Base-by-base conservation (phyloP, 2,888 invertebrate species). In the Pachymerium ferrugineum region DNA sequence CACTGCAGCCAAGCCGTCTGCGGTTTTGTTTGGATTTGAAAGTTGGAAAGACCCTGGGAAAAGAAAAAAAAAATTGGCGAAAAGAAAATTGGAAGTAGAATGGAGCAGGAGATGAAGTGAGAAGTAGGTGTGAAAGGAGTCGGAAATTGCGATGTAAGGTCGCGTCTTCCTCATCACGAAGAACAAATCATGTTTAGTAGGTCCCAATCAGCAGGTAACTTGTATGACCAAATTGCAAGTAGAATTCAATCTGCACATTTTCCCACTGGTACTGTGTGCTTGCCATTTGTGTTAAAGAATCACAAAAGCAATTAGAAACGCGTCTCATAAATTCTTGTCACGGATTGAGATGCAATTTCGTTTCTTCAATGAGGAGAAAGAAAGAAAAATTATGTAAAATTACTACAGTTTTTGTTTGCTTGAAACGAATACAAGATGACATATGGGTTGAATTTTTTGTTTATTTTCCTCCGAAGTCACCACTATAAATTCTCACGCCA, bases 151-250 rank as follows among this genome's bases (percentile, higher is more conserved):
- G 28, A 62, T 25, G 62, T 62, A n/a, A 62, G 62, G 62, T 62
- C 62, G 62, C 38, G 62, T 62, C 62, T 62, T 62, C 28, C 62
- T 62, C 62, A 62, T 62, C 62, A 62, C 62, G 62, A 62, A 28
- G 62, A 62, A 62, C 62, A 62, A 62, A 62, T 62, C 62, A 62
- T 62, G 62, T 62, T 62, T 62, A 62, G 62, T 62, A 62, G 25
- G 22, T 62, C 62, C 25, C 62, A 62, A 62, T 62, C 62, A 62
- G 62, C 62, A 62, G 62, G 62, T 62, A 62, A 62, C 62, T 62
- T 62, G 62, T 62, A 62, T 62, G 62, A 62, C 62, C 62, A n/a
- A 62, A 62, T 62, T 62, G 62, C 62, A 62, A 62, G 62, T 62
- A 28, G 28, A 62, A 62, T 62, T 62, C 62, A 62, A 62, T 62